phyloP scores from a whole-genome alignment of 2,888 invertebrate genomes.

The Drosophila anomalata region DNA sequence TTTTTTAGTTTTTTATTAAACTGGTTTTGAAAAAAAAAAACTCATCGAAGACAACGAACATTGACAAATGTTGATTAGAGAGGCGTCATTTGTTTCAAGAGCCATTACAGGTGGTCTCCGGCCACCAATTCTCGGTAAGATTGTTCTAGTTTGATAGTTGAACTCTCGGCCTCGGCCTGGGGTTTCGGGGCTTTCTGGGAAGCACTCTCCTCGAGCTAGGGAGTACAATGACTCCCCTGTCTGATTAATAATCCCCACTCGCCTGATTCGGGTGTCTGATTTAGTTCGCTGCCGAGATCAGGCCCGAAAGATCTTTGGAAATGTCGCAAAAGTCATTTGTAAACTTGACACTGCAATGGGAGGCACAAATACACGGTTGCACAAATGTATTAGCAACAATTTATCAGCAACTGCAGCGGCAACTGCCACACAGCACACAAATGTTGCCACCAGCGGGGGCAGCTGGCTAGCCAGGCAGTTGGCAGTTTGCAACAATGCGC shows the following conservation, averaged over 20 bases:
- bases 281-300: conserved; percentile 33
- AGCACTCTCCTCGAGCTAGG: conserved; percentile 57
- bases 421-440: conserved; percentile 46
- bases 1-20: conserved; percentile 32
- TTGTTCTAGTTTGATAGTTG: conserved; percentile 75
- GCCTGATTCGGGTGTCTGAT: conserved; percentile 28
- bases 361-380: conserved; percentile 51
- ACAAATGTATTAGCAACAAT: conserved; percentile 76
- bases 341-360: conserved; percentile 58
- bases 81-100: conserved; percentile 66
- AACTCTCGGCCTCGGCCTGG: neutral
- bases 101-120: conserved; percentile 62
- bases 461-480: conserved; percentile 10
- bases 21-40: conserved; percentile 58
- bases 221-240: conserved; percentile 65
- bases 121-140: conserved; percentile 61
- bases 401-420: conserved; percentile 56
- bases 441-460: conserved; percentile 64
- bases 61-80: conserved; percentile 67
- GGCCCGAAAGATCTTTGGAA: conserved; percentile 60
- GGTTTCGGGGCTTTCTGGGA: conserved; percentile 54
- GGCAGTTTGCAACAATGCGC: conserved; percentile 64
- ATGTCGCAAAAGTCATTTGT: conserved; percentile 69
- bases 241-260: conserved; percentile 64
- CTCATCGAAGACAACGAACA: conserved; percentile 62